Evolutionary conservation across 2,797 vertebrate genomes (phyloP), one percentile per base, ranked within the genome.

Genomic region (Megaceryle alcyon): DNA sequence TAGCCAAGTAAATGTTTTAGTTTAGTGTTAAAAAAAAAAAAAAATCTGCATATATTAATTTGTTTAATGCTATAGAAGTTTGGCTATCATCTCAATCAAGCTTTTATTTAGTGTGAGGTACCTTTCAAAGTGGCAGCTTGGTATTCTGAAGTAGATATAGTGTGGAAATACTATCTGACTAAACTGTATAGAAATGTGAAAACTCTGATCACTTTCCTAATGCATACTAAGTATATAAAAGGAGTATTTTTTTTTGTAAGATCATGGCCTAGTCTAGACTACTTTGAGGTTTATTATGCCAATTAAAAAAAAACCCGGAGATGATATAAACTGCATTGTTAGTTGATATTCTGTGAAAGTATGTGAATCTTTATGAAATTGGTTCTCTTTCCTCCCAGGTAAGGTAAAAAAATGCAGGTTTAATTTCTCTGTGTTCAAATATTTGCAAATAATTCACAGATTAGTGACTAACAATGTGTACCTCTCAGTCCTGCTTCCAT

Each of bases 381-480:
- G 5, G 41, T 80, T 94, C 26, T 61, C 60, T 93, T 95, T 96
- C 82, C 79, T 86, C 31, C 39, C 64, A 90, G 22, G 19, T 56
- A 82, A 86, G 66, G 65, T 76, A 82, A 94, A 97, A 97, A 97
- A 96, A 78, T 90, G 59, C n/a, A 66, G 73, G 33, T 86, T 96
- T 91, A 48, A 80, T 88, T 95, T 96, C 71, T 95, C 54, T 65
- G 26, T 94, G 68, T 82, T 79, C 65, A 17, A 81, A 70, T 95
- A 94, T 94, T 94, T 96, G 79, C 70, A 91, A 77, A 92, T 61
- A 90, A 90, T 94, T 95, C 29, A n/a, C 35, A 77, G 73, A 87
- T 85, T 88, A 84, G 70, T 95, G 54, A 18, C 17, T 75, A 83
- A 82, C 29, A 69, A 44, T 78, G 16, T 86, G 51, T 83, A 60